A percentile compares a stretch with the other conserved stretches of the same genome.
Evolutionary conservation across 2,797 vertebrate genomes (phyloP).

Genomic region (Cuculus canorus): DNA sequence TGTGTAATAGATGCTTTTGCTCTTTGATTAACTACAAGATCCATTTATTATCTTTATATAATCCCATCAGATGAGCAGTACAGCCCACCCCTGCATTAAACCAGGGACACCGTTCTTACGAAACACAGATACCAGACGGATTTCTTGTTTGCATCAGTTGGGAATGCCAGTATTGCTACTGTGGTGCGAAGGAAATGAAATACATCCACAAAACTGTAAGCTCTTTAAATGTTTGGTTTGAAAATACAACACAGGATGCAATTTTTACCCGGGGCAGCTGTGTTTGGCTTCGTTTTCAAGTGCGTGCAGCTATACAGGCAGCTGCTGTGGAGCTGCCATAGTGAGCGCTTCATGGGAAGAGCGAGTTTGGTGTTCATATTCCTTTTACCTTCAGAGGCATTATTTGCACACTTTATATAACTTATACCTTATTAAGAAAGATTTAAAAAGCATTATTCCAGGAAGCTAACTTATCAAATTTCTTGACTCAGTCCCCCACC

Average conservation of each 20-base stretch:
- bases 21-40: not conserved
- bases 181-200: not conserved
- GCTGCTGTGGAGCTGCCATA: not conserved
- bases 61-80: not conserved
- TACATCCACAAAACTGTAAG: not conserved
- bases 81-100: not conserved
- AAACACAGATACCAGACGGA: not conserved
- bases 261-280: constrained; percentile 37
- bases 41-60: not conserved
- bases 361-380: not conserved
- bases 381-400: not conserved
- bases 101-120: not conserved
- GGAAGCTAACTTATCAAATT: not conserved
- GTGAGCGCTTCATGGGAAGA: not conserved
- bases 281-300: constrained; percentile 46
- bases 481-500: not conserved
- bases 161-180: not conserved
- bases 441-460: not conserved
- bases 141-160: not conserved
- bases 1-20: not conserved
- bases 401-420: not conserved
- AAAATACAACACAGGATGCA: not conserved
- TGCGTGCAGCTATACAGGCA: not conserved
- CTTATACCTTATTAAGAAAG: not conserved
- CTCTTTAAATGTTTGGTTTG: constrained; percentile 35